Conservation (phyloP, 2,797 vertebrate genomes). For the Spinus olivaceus region DNA sequence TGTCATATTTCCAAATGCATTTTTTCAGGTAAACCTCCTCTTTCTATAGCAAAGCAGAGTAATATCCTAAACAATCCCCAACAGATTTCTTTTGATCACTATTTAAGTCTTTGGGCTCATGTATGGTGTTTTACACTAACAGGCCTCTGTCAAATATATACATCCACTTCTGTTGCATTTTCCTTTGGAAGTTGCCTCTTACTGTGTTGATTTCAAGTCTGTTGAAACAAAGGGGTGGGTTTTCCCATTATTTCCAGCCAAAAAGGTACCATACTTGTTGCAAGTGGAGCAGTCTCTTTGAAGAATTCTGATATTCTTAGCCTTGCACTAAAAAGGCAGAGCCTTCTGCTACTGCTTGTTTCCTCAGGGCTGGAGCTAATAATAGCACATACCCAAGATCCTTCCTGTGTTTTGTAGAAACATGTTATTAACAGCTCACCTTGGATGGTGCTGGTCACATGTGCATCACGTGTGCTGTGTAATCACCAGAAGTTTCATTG, state of each 20-base stretch:
- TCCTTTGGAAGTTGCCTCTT: background rate
- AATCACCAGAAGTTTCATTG: background rate
- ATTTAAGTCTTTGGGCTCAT: background rate
- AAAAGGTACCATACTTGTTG: background rate
- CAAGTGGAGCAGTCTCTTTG: background rate
- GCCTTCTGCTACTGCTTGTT: background rate
- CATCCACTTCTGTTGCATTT: background rate
- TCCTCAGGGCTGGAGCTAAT: background rate
- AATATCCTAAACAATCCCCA: background rate
- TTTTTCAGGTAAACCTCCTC: background rate
- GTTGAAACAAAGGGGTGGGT: background rate
- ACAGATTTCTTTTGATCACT: background rate
- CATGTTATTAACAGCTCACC: background rate
- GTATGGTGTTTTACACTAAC: background rate
- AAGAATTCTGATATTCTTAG: background rate
- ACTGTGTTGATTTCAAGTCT: background rate
- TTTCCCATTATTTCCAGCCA: background rate
- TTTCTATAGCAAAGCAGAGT: background rate
- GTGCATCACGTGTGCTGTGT: fast-evolving
- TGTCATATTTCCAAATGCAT: background rate
- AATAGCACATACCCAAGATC: background rate
- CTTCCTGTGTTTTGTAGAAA: background rate
- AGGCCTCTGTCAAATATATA: background rate
- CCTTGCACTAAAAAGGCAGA: background rate
- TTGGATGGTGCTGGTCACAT: background rate